phyloP scores from a whole-genome alignment of 2,797 vertebrate genomes.

The Masticophis lateralis region DNA sequence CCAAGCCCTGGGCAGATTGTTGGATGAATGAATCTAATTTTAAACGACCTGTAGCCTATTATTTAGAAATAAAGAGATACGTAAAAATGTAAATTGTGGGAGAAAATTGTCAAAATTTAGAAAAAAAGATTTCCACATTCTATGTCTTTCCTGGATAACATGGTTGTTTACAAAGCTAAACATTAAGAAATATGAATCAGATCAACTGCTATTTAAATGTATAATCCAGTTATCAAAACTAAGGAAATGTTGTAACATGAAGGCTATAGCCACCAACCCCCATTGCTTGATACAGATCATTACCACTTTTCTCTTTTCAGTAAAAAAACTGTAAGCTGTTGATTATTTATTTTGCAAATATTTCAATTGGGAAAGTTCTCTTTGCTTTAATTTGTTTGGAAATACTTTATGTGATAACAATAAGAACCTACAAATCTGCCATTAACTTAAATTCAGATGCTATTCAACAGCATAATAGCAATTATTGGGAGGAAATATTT shows the following conservation, averaged over 20 bases:
- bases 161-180: not conserved
- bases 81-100: not conserved
- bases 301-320: not conserved
- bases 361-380: not conserved
- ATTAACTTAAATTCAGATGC: not conserved
- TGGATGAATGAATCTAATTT: not conserved
- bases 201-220: not conserved
- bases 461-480: conserved; percentile 12
- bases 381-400: not conserved
- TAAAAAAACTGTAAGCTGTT: not conserved
- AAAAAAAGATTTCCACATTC: not conserved
- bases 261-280: not conserved
- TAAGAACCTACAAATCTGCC: not conserved
- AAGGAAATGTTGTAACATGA: not conserved
- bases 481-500: not conserved
- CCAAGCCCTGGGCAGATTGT: not conserved
- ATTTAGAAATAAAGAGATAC: not conserved
- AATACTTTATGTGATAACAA: not conserved
- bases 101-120: not conserved
- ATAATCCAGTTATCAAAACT: not conserved
- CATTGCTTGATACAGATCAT: not conserved
- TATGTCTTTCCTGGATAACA: not conserved
- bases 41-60: not conserved
- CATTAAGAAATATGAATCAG: not conserved
- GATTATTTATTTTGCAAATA: not conserved